Conservation (phyloP, 2,888 invertebrate species). For the Trichogramma evanescens region DNA sequence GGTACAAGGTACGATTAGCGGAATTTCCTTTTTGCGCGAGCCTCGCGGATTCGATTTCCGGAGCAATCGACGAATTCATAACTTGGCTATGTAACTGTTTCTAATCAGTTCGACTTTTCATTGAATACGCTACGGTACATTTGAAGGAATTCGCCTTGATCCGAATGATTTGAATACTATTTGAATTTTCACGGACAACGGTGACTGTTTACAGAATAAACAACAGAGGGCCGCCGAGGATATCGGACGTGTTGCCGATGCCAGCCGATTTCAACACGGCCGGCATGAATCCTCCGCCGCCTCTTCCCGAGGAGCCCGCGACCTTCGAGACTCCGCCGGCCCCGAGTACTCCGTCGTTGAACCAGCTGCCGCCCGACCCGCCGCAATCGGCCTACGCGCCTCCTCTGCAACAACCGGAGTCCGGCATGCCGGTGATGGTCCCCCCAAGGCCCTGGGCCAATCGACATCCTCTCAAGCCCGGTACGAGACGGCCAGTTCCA, state of each 20-base stretch:
- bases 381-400: constrained; percentile 31
- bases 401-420: constrained; percentile 52
- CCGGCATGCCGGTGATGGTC: constrained; percentile 56
- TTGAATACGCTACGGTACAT: too few relatives aligned
- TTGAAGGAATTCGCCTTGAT: neutral
- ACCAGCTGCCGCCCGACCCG: constrained; percentile 50
- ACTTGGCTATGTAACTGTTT: too few relatives aligned
- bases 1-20: too few relatives aligned
- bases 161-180: neutral
- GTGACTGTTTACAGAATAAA: constrained; percentile 58
- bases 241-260: constrained; percentile 64
- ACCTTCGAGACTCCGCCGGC: constrained; percentile 56
- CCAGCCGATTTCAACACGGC: constrained; percentile 62
- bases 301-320: constrained; percentile 58
- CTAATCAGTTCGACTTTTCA: too few relatives aligned
- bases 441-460: neutral
- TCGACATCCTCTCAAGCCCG: constrained; percentile 29
- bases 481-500: constrained; percentile 35
- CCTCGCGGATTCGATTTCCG: too few relatives aligned
- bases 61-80: too few relatives aligned
- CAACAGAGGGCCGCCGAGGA: constrained; percentile 81
- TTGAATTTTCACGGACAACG: neutral
- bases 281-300: constrained; percentile 49
- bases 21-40: too few relatives aligned
- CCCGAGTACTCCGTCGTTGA: constrained; percentile 53